These are phyloP conservation scores for Piscicola geometra DNA, from an alignment of 2,888 invertebrate species.

Conservation along the genomic window DNA sequence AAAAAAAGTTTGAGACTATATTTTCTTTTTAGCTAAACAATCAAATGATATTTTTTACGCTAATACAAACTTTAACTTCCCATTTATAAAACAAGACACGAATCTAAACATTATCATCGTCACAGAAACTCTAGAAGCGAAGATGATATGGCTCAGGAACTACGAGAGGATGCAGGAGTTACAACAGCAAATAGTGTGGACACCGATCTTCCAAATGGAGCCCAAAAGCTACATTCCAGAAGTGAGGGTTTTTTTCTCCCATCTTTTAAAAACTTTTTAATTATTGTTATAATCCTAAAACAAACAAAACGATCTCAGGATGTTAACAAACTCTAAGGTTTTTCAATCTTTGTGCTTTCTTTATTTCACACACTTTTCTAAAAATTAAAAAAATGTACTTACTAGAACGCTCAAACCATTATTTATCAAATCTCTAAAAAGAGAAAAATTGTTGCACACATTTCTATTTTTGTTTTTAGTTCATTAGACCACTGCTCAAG, in stretches of 20 bases:
- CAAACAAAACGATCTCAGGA: too few relatives aligned
- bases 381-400: too few relatives aligned
- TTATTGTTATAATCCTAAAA: too few relatives aligned
- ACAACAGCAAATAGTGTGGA: slow-evolving; percentile 64
- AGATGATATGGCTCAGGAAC: slow-evolving; percentile 66
- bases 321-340: too few relatives aligned
- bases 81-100: too few relatives aligned
- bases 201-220: slow-evolving; percentile 62
- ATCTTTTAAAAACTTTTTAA: neutral
- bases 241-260: slow-evolving; percentile 47
- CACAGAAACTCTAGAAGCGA: slow-evolving; percentile 64
- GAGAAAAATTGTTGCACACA: too few relatives aligned
- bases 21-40: neutral
- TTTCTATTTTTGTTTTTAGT: slow-evolving; percentile 55
- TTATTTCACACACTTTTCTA: too few relatives aligned
- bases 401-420: too few relatives aligned
- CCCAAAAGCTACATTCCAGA: slow-evolving; percentile 62
- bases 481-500: slow-evolving; percentile 60
- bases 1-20: neutral
- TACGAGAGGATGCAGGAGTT: slow-evolving; percentile 64
- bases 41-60: neutral
- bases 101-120: neutral
- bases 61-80: too few relatives aligned
- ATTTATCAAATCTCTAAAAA: too few relatives aligned
- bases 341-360: too few relatives aligned